These are phyloP conservation scores for Corythaixoides concolor DNA, from an alignment of 2,113 vertebrate genomes.

Conservation along the genomic window DNA sequence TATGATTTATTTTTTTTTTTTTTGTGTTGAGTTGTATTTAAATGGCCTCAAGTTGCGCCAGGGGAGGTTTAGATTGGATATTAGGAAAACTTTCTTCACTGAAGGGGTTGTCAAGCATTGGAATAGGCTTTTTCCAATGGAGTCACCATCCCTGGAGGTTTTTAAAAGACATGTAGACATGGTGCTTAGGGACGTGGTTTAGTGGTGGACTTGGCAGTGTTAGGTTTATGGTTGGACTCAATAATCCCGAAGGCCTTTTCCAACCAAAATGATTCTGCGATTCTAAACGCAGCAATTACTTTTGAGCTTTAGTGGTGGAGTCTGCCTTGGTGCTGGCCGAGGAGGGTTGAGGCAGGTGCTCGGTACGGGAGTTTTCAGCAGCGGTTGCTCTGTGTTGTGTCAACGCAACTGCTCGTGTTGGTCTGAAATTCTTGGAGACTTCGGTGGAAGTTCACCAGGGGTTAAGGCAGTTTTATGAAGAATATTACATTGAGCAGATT, in stretches of 20 bases:
- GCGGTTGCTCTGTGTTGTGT: background rate
- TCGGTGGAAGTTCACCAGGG: background rate
- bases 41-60: too few relatives aligned
- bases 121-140: too few relatives aligned
- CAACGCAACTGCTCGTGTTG: background rate
- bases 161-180: too few relatives aligned
- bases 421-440: background rate
- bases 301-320: background rate
- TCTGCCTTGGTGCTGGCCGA: background rate
- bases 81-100: too few relatives aligned
- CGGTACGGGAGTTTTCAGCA: background rate
- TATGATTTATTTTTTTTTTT: background rate
- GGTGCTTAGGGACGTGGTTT: too few relatives aligned
- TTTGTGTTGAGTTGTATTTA: background rate
- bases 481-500: conserved; percentile 26
- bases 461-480: conserved; percentile 15
- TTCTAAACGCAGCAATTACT: background rate
- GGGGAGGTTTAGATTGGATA: too few relatives aligned
- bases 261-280: too few relatives aligned
- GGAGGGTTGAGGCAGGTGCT: background rate
- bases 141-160: too few relatives aligned
- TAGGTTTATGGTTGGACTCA: too few relatives aligned
- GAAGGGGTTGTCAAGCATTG: too few relatives aligned
- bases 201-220: too few relatives aligned
- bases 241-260: too few relatives aligned